A percentile compares a stretch with the other conserved stretches of the same genome.
Conservation (phyloP, 53 echinoderm and acorn worm genomes). For the Paelopatides confundens region DNA sequence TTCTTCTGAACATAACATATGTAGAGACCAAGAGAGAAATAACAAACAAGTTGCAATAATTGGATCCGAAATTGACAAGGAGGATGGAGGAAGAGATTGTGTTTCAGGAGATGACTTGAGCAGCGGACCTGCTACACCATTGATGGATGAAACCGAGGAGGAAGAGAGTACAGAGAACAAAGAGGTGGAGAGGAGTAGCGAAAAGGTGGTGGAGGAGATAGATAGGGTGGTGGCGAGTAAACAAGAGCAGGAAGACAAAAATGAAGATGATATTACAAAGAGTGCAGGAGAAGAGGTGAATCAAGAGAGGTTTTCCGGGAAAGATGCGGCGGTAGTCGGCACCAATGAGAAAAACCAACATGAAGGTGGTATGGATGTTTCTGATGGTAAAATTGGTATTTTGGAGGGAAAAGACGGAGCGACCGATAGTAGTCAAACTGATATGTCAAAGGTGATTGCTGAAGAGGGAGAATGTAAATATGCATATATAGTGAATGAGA, state of each 20-base stretch:
- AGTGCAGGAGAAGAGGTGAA: not conserved
- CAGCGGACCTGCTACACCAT: slow-evolving; percentile 36
- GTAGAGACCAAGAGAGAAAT: not conserved
- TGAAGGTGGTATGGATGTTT: not conserved
- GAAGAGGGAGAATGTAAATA: too few species aligned
- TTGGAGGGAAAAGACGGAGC: not conserved
- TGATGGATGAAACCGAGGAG: slow-evolving; percentile 33
- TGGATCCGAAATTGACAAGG: not conserved
- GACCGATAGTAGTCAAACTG: not conserved
- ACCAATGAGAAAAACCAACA: not conserved
- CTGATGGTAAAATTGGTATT: not conserved
- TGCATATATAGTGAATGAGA: too few species aligned
- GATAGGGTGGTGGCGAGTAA: not conserved
- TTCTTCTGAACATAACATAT: not conserved
- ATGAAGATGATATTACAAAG: not conserved
- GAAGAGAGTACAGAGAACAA: not conserved
- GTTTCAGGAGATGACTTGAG: not conserved
- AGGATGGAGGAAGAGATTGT: not conserved
- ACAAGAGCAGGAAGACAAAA: not conserved
- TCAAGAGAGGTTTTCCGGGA: not conserved
- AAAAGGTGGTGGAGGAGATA: not conserved
- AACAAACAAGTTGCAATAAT: not conserved
- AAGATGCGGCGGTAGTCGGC: not conserved
- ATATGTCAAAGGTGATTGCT: not conserved
- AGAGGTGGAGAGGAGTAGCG: not conserved